phyloP scores from a whole-genome alignment of 2,888 invertebrate species.

The Brachycybe producta region DNA sequence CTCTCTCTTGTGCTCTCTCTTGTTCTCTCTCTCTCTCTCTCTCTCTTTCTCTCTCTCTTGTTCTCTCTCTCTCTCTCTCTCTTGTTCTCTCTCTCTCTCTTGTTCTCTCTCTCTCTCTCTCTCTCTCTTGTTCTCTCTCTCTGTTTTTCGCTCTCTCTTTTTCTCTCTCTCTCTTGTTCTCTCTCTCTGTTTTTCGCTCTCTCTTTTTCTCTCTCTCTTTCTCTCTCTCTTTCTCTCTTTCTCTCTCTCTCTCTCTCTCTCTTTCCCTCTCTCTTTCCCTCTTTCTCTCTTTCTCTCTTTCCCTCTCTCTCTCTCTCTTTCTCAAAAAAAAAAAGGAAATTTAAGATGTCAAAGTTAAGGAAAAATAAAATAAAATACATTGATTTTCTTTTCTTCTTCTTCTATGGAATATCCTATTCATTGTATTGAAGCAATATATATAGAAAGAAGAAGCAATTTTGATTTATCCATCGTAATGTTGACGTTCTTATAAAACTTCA shows the following conservation, averaged over 20 bases:
- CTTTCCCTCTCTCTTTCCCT: background rate
- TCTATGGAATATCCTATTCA: no score
- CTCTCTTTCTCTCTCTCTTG: background rate
- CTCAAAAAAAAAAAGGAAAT: no score
- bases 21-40: background rate
- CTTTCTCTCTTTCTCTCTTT: background rate
- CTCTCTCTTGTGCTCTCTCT: background rate
- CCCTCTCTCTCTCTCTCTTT: no score
- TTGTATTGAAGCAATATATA: no score
- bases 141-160: background rate
- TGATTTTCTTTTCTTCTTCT: no score
- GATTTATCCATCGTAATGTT: no score
- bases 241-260: background rate
- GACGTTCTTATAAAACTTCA: no score
- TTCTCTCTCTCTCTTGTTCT: background rate
- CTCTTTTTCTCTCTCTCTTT: background rate
- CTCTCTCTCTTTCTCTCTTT: background rate
- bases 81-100: no score
- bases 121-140: background rate
- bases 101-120: background rate
- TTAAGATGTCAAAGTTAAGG: no score
- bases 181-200: background rate
- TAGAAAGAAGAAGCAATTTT: no score
- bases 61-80: background rate
- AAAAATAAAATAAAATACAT: no score